phyloP scores from a whole-genome alignment of 2,888 invertebrate species.

The Lasiommata megera region DNA sequence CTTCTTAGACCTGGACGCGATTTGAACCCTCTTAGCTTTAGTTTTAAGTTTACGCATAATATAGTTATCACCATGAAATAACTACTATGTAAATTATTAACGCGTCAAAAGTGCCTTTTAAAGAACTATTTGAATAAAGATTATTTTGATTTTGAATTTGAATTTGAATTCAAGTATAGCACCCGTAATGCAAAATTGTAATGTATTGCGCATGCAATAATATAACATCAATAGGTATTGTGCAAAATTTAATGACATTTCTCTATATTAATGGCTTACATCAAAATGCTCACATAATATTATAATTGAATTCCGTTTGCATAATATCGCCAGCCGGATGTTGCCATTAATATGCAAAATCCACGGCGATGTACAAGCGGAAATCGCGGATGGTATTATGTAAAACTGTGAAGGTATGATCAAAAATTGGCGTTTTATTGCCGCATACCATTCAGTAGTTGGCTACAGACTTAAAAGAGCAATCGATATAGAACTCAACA shows the following conservation, averaged over 20 bases:
- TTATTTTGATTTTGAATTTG: too few species aligned
- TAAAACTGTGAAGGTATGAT: slow-evolving; percentile 21
- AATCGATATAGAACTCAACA: neutral
- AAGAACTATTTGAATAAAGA: too few species aligned
- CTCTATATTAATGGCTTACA: slow-evolving; percentile 10
- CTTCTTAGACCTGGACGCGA: too few species aligned
- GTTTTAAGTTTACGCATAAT: too few species aligned
- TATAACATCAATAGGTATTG: slow-evolving; percentile 4
- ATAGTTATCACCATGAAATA: too few species aligned
- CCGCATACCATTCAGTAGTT: slow-evolving; percentile 4
- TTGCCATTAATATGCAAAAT: slow-evolving; percentile 42
- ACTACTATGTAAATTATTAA: too few species aligned
- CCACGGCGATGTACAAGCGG: slow-evolving; percentile 34
- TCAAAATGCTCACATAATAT: slow-evolving; percentile 13
- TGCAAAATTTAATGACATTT: neutral
- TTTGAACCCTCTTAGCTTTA: too few species aligned
- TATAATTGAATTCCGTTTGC: slow-evolving; percentile 43
- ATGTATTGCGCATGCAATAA: too few species aligned
- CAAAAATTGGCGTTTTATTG: slow-evolving; percentile 23
- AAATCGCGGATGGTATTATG: slow-evolving; percentile 32
- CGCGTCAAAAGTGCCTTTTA: too few species aligned
- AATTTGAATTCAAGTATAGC: too few species aligned
- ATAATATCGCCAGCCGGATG: slow-evolving; percentile 42
- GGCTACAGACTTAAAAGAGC: slow-evolving; percentile 5
- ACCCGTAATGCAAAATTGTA: too few species aligned